Evolutionary conservation across 1,140 invertebrate species (phyloP).

Genomic region (Cheumatopsyche charites): DNA sequence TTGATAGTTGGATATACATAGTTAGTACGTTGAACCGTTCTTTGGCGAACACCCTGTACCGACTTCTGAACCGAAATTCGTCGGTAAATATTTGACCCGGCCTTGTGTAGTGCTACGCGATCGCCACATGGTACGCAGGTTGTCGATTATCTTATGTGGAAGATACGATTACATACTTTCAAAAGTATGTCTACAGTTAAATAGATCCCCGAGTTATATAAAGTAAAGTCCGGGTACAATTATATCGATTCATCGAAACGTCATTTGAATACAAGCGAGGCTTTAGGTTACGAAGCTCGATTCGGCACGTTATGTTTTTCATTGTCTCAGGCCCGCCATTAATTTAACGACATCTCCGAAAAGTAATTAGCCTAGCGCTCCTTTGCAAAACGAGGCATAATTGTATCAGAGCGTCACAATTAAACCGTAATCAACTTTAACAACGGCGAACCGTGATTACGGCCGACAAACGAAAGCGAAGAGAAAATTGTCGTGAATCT

Average conservation of each 20-base stretch:
- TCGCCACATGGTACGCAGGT: conserved; percentile 11
- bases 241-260: too few relatives aligned
- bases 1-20: too few relatives aligned
- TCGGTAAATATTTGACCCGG: conserved; percentile 16
- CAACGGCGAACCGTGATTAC: neutral
- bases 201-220: too few relatives aligned
- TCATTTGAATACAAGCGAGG: too few relatives aligned
- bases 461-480: too few relatives aligned
- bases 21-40: neutral
- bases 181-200: too few relatives aligned
- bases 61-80: conserved; percentile 23
- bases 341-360: conserved; percentile 14
- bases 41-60: neutral
- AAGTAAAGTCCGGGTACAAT: too few relatives aligned
- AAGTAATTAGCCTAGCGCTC: conserved; percentile 6
- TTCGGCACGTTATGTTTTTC: neutral
- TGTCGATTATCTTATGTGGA: conserved; percentile 3
- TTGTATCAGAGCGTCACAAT: conserved; percentile 1
- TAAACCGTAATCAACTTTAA: conserved; percentile 13
- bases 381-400: conserved; percentile 14
- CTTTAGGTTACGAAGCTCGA: neutral
- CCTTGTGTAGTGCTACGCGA: neutral
- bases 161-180: too few relatives aligned
- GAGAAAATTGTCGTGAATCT: too few relatives aligned
- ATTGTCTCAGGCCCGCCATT: neutral